phyloP scores from a whole-genome alignment of 1,140 invertebrate genomes.

The Coenobita brevimanus region DNA sequence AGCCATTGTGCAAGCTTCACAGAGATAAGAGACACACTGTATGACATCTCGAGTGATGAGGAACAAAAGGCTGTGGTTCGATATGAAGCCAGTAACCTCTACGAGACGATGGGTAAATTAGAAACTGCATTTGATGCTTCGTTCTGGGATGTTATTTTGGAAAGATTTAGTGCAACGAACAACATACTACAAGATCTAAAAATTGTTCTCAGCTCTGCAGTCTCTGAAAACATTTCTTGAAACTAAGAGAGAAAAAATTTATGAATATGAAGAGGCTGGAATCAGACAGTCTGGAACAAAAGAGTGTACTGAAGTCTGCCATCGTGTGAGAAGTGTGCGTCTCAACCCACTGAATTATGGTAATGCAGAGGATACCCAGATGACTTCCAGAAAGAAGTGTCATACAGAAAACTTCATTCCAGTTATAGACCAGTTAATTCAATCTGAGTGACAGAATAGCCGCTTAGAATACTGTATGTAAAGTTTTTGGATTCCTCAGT shows the following conservation, averaged over 20 bases:
- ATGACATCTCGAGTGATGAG: not conserved
- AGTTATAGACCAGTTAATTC: conserved; percentile 2
- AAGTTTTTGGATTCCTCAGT: conserved; percentile 7
- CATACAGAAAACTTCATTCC: conserved; percentile 8
- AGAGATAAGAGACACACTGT: not conserved
- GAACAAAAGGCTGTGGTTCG: no score
- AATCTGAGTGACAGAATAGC: conserved; percentile 3
- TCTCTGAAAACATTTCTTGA: conserved; percentile 11
- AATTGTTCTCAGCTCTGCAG: conserved; percentile 8
- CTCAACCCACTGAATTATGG: no score
- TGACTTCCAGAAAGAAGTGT: no score
- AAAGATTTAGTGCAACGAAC: conserved; percentile 24
- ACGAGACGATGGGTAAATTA: conserved; percentile 14
- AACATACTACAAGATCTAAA: not conserved
- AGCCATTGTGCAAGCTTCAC: not conserved
- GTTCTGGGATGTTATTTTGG: conserved; percentile 12
- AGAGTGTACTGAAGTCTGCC: no score
- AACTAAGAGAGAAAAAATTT: no score
- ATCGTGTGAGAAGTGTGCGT: no score
- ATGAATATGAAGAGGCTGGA: no score
- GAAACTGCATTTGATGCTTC: not conserved
- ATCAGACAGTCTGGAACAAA: no score
- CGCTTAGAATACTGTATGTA: not conserved
- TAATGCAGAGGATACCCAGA: no score
- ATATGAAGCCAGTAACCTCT: not conserved